Conservation (phyloP, 2,113 vertebrate species). For the Corydoras maculifer region DNA sequence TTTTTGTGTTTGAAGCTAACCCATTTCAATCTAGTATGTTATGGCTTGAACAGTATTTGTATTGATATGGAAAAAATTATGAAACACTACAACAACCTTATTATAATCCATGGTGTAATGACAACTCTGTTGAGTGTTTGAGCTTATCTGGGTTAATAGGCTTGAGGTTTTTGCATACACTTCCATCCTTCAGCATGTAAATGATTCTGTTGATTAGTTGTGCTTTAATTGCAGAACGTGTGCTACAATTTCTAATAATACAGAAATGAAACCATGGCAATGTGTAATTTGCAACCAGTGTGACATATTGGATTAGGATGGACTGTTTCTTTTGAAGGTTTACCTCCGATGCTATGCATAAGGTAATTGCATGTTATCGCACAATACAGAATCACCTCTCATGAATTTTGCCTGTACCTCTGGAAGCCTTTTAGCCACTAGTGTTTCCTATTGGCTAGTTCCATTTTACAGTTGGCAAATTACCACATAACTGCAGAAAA, state of each 20-base stretch:
- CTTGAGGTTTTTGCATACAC: not conserved
- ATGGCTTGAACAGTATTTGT: no score
- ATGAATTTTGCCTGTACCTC: slow-evolving; percentile 17
- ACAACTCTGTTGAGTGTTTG: slow-evolving; percentile 13
- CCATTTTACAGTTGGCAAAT: slow-evolving; percentile 13
- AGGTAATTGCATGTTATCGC: slow-evolving; percentile 38
- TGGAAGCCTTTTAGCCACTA: slow-evolving; percentile 7
- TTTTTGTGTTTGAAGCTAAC: no score
- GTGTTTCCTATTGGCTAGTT: slow-evolving; percentile 12
- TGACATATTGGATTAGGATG: slow-evolving; percentile 29
- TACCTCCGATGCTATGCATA: slow-evolving; percentile 34
- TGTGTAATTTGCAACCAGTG: slow-evolving; percentile 17
- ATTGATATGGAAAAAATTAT: no score
- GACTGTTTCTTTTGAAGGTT: slow-evolving; percentile 26
- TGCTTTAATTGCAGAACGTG: slow-evolving; percentile 16
- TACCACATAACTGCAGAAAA: slow-evolving; percentile 7
- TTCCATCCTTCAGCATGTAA: not conserved
- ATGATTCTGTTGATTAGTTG: slow-evolving; percentile 1
- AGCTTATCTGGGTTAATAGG: slow-evolving; percentile 19
- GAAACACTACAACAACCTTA: not conserved
- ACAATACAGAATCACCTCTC: slow-evolving; percentile 9
- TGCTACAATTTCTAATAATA: slow-evolving; percentile 15
- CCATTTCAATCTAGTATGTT: no score
- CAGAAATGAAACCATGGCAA: slow-evolving; percentile 24
- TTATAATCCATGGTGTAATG: not conserved